Conservation (phyloP, 2,888 invertebrate genomes). For the Opisthograptis luteolata region DNA sequence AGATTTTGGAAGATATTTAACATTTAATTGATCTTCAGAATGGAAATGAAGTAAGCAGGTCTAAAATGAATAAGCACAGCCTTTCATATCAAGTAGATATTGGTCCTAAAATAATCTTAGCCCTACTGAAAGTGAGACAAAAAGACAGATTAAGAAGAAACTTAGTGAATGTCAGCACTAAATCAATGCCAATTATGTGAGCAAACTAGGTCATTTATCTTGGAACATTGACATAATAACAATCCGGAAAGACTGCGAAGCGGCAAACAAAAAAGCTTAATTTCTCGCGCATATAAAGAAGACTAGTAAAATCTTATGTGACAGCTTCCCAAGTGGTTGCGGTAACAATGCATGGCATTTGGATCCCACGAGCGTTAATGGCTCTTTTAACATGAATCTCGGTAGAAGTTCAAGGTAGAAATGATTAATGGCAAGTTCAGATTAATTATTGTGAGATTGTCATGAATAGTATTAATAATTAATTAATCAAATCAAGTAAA, state of each 20-base stretch:
- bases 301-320: conserved; percentile 24
- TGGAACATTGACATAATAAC: neutral
- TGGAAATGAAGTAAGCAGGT: no score
- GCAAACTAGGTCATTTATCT: conserved; percentile 13
- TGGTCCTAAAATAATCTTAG: no score
- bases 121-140: no score
- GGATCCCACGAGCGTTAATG: conserved; percentile 55
- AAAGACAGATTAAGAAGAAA: neutral
- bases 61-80: no score
- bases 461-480: conserved; percentile 14
- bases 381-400: conserved; percentile 39
- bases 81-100: no score
- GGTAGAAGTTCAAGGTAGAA: conserved; percentile 57
- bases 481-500: neutral
- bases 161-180: no score
- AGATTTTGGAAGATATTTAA: no score
- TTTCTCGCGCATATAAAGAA: conserved; percentile 19
- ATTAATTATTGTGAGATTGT: conserved; percentile 20
- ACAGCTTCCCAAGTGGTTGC: conserved; percentile 20
- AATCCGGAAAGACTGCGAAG: conserved; percentile 5
- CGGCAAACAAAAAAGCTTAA: conserved; percentile 5
- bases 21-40: no score
- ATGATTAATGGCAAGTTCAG: conserved; percentile 30
- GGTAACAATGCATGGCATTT: conserved; percentile 48
- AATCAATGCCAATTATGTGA: neutral